Conservation (phyloP, 2,113 vertebrate genomes). For the Xenus cinereus region DNA sequence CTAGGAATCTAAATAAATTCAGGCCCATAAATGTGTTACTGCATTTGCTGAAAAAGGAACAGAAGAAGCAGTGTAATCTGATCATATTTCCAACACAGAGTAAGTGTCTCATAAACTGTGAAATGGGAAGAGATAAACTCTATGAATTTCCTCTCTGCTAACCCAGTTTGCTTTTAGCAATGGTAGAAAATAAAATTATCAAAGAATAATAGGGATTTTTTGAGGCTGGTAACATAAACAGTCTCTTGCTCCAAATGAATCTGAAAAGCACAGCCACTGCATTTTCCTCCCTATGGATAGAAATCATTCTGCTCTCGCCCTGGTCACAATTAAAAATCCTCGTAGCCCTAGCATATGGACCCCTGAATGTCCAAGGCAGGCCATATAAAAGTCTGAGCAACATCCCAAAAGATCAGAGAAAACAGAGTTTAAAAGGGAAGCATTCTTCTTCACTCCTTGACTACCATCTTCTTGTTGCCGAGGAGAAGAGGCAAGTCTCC, state of each 20-base stretch:
- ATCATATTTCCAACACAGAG: background rate
- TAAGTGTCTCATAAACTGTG: background rate
- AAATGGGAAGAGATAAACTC: background rate
- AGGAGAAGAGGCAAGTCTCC: background rate
- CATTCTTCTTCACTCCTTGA: background rate
- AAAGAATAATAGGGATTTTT: background rate
- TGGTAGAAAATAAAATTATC: background rate
- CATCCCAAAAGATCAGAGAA: background rate
- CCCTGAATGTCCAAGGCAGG: background rate
- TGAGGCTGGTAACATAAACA: background rate
- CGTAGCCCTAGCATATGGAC: background rate
- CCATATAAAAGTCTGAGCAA: background rate
- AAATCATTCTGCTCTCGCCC: background rate
- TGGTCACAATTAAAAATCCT: background rate
- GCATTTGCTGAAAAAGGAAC: background rate
- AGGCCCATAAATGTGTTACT: background rate
- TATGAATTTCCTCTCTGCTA: background rate
- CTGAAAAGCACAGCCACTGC: background rate
- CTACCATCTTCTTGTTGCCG: background rate
- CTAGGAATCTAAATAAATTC: background rate
- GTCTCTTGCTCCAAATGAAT: background rate
- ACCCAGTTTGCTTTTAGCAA: background rate
- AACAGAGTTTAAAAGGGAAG: background rate
- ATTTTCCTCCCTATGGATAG: background rate
- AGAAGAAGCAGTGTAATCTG: background rate